A percentile compares a stretch with the other conserved stretches of the same genome.
phyloP scores from a whole-genome alignment of 2,113 vertebrate genomes.

The Gallinago media region DNA sequence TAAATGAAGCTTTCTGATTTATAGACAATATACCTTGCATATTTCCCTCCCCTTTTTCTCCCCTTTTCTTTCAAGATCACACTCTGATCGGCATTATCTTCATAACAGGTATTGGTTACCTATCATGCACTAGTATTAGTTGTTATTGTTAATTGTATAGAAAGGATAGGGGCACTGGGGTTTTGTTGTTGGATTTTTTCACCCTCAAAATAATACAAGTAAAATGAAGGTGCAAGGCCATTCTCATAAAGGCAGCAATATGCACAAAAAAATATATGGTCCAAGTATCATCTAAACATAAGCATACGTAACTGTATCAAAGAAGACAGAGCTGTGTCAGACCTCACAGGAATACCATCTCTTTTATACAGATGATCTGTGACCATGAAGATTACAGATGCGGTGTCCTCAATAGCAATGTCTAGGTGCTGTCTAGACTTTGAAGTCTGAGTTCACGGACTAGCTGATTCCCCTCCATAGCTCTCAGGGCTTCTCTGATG shows the following conservation, averaged over 20 bases:
- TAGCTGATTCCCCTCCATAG: neutral
- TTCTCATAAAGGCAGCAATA: neutral
- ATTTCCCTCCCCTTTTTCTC: neutral
- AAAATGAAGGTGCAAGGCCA: neutral
- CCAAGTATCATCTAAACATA: neutral
- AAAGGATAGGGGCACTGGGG: neutral
- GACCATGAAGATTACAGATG: neutral
- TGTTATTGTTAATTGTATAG: neutral
- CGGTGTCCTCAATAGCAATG: neutral
- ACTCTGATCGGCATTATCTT: neutral
- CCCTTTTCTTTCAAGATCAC: neutral
- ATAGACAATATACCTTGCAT: neutral
- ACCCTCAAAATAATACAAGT: neutral
- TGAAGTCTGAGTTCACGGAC: neutral
- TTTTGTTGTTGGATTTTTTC: accelerated
- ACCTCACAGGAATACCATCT: neutral
- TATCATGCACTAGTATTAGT: neutral
- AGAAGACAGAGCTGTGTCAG: neutral
- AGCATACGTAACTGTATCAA: neutral
- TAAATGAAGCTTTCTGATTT: constrained; percentile 27
- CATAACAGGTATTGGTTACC: neutral
- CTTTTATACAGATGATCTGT: neutral
- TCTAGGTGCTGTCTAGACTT: neutral
- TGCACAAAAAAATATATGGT: neutral
- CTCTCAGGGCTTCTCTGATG: neutral